Base-by-base conservation (phyloP, 2,888 invertebrate species). In the Brachylomia viminalis region DNA sequence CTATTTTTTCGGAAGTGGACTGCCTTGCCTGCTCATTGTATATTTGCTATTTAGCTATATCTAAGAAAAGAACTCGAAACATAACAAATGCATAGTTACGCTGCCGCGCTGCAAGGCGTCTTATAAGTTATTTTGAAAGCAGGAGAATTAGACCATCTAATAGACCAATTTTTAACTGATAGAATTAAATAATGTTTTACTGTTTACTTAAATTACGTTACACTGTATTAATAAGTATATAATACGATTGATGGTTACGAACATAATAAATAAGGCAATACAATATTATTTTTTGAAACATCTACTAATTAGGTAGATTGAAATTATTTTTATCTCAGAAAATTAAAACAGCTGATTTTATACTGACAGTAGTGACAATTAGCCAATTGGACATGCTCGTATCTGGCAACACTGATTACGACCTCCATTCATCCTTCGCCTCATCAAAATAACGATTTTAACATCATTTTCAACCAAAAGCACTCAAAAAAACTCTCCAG, bases 341-440 rank as follows among this genome's bases (percentile, higher is more conserved):
- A 58, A 33, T 17, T 15, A 42, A 70, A 54, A 30, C 42, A 72
- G 72, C 45, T 56, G 45, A 47, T 38, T 45, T 73, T 56, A 7
- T 11, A 5, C 13, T 33, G 20, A 27, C 20, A 11, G 15, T 66
- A 30, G 1, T 10, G 11, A 10, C 6, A 20, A 1, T 30, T 33
- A 3, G 10, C 23, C 17, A 15, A 33, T 33, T 59, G 20, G 42
- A 72, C 54, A 33, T 33, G 23, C 7, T 38, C 7, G 27, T 1
- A 61, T 54, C 27, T 58, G 56, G 52, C 33, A 72, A 78, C 80
- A 78, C 72, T 58, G 17, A 79, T 47, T 61, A 87, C 95, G 95
- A 95, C 95, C 95, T 96, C 95, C 95, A 95, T 95, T 96, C 95
- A 96, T 96, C 96, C 95, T 96, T 95, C 93, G 91, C 84, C 72